Evolutionary conservation across 2,113 vertebrate species (phyloP).

Genomic region (Progne subis): DNA sequence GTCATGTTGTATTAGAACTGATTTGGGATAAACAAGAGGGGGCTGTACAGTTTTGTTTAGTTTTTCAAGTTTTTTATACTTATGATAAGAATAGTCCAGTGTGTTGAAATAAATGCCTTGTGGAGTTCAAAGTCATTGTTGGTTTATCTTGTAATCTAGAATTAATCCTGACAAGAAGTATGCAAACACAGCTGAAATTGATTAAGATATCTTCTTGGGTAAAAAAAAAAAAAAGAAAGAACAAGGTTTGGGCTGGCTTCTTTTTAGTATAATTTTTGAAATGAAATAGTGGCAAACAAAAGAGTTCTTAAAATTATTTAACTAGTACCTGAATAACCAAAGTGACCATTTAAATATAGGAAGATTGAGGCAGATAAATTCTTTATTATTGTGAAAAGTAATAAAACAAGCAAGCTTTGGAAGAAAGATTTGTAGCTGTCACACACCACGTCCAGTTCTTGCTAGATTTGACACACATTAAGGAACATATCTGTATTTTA

Average conservation of each 20-base stretch:
- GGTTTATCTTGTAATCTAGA: neutral
- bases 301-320: neutral
- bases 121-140: neutral
- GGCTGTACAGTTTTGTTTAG: slow-evolving; percentile 4
- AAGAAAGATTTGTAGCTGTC: neutral
- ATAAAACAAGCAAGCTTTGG: neutral
- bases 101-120: neutral
- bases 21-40: neutral
- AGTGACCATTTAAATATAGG: neutral
- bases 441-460: neutral
- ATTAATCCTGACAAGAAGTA: neutral
- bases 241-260: neutral
- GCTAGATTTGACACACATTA: neutral
- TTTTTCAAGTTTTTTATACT: neutral
- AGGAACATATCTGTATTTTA: neutral
- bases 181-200: slow-evolving; percentile 13
- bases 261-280: neutral
- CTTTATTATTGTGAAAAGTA: neutral
- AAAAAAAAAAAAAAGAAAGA: neutral
- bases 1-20: neutral
- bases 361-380: neutral
- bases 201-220: neutral
- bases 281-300: neutral
- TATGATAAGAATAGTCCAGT: neutral
- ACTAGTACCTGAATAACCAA: neutral